Evolutionary conservation across 2,797 vertebrate genomes (phyloP), one percentile per base, ranked within the genome.

Genomic region (Enteromius treurensis): DNA sequence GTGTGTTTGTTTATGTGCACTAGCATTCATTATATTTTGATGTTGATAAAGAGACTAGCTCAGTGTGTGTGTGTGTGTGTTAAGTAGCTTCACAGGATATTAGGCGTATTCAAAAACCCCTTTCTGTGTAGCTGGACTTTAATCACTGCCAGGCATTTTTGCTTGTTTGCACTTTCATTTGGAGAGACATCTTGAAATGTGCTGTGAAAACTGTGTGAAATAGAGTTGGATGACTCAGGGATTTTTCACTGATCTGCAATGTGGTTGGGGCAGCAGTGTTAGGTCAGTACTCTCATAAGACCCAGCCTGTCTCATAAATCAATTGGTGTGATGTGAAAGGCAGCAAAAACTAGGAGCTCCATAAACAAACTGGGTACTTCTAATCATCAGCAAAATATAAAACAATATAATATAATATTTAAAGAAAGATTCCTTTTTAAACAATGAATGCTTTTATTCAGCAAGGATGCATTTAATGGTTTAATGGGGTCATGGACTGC

Each of bases 181-280:
- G 32, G 3, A 69, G 14, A 26, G 15, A 23, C 64, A 23, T 79
- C 29, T 79, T 42, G 47, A 55, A 3, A 26, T 77, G 55, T 1
- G 6, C 45, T 53, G 47, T 51, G 64, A 40, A 68, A 65, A 78
- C 2, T 2, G 7, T 78, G 53, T 81, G 73, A 49, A 55, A 80
- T 83, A 9, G 29, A 47, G 69, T 67, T 64, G 79, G 62, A 69
- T 88, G 87, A 79, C 64, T 84, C 82, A 80, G 78, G 55, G 60
- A 1, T 23, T 74, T 62, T 68, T 51, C 67, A 65, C 42, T 19
- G 68, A 58, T 40, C 77, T 77, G 34, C 60, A 78, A 58, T 73
- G 68, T 82, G 77, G 40, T 55, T 77, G 68, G 17, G 69, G 53
- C 69, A 15, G 11, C 68, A 82, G 49, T 65, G 58, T 68, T 82